phyloP scores from a whole-genome alignment of 2,797 vertebrate species.

The Acrossocheilus wenchowensis region DNA sequence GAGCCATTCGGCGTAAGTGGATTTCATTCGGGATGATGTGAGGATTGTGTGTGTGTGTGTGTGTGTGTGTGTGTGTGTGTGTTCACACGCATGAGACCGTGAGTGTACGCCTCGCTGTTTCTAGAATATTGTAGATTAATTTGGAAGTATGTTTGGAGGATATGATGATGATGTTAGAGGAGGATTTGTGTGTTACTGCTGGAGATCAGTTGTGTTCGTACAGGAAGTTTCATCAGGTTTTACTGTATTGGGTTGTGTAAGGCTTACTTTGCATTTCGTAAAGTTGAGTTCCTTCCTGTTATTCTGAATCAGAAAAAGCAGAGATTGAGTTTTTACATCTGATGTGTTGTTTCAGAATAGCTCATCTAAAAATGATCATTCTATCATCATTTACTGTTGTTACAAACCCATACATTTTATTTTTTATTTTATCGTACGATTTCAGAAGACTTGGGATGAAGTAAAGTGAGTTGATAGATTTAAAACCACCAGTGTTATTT shows the following conservation, averaged over 20 bases:
- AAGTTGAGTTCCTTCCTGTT: not conserved
- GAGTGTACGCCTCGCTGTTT: not conserved
- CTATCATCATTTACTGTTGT: not conserved
- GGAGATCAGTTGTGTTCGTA: not conserved
- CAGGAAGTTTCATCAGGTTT: constrained; percentile 10
- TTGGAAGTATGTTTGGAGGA: not conserved
- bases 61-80: not conserved
- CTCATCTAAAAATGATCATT: not conserved
- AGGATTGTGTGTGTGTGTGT: not conserved
- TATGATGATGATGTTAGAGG: not conserved
- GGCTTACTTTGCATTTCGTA: not conserved
- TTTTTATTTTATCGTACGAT: not conserved
- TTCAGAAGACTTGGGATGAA: not conserved
- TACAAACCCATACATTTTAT: too few species aligned
- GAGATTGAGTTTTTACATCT: not conserved
- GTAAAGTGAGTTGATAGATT: not conserved
- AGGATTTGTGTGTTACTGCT: not conserved
- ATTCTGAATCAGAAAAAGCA: not conserved
- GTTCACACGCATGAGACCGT: not conserved
- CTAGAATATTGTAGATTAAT: not conserved
- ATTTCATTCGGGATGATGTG: constrained; percentile 21
- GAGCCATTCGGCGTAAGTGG: constrained; percentile 11
- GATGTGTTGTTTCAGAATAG: not conserved
- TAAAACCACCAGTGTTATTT: not conserved
- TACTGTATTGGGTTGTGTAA: not conserved